A percentile compares a stretch with the other conserved stretches of the same genome.
phyloP scores from a whole-genome alignment of 2,888 invertebrate genomes.

The Agapostemon virescens region DNA sequence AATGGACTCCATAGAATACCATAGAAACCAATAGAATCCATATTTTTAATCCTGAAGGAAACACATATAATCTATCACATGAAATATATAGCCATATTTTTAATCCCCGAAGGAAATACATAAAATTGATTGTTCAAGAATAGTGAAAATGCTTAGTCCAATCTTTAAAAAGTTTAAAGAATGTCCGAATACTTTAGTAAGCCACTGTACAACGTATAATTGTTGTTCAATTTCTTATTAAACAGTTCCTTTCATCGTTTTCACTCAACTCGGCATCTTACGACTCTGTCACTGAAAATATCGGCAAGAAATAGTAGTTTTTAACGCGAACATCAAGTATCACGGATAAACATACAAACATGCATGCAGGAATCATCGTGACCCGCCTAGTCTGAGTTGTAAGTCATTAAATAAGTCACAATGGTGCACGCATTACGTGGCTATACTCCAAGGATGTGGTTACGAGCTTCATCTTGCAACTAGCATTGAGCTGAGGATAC shows the following conservation, averaged over 20 bases:
- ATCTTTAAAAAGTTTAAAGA: no score
- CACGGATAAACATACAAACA: background rate
- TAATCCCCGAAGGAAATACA: no score
- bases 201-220: no score
- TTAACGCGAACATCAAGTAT: constrained; percentile 15
- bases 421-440: constrained; percentile 50
- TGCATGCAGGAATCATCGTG: constrained; percentile 18
- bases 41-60: no score
- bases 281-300: background rate
- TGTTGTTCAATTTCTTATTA: background rate
- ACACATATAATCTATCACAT: no score
- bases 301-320: background rate
- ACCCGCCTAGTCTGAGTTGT: constrained; percentile 58
- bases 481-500: constrained; percentile 53
- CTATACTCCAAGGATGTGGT: constrained; percentile 61
- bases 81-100: no score
- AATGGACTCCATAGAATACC: no score
- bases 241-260: background rate
- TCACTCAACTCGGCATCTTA: background rate
- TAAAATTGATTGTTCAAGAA: no score
- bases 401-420: constrained; percentile 65
- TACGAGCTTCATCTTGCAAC: constrained; percentile 42
- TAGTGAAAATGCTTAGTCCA: no score
- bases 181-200: no score
- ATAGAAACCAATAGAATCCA: no score